phyloP scores from a whole-genome alignment of 2,113 vertebrate species.

The Dunckerocampus dactyliophorus region DNA sequence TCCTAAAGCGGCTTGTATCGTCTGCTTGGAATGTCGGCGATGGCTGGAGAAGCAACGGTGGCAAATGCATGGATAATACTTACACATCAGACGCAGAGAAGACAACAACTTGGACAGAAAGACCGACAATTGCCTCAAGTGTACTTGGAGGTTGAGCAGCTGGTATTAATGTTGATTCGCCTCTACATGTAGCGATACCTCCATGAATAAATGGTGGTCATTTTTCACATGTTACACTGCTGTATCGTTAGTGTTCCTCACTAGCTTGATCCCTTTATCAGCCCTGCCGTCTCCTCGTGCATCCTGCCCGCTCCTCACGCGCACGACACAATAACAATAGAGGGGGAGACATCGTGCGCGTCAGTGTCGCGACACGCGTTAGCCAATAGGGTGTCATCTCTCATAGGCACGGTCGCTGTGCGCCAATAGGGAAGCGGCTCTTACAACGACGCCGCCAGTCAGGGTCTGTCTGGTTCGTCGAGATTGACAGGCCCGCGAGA shows the following conservation, averaged over 20 bases:
- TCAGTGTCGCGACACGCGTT: constrained; percentile 59
- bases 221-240: background rate
- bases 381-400: constrained; percentile 56
- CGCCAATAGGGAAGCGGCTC: constrained; percentile 51
- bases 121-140: constrained; percentile 19
- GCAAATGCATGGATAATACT: constrained; percentile 43
- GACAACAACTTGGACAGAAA: constrained; percentile 32
- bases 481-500: constrained; percentile 69
- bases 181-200: background rate
- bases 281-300: constrained; percentile 59
- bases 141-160: constrained; percentile 13
- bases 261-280: constrained; percentile 32
- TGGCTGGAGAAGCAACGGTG: background rate
- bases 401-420: constrained; percentile 30
- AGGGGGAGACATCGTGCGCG: constrained; percentile 62
- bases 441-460: constrained; percentile 48
- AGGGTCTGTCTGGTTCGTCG: constrained; percentile 60
- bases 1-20: background rate
- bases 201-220: background rate
- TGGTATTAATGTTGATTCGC: constrained; percentile 18
- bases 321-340: constrained; percentile 73
- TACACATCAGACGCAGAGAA: constrained; percentile 62
- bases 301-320: constrained; percentile 56
- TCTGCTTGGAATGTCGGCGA: background rate
- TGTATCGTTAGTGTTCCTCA: constrained; percentile 16